A percentile compares a stretch with the other conserved stretches of the same genome.
Evolutionary conservation across 2,113 vertebrate species (phyloP).

Genomic region (Rhea pennata): DNA sequence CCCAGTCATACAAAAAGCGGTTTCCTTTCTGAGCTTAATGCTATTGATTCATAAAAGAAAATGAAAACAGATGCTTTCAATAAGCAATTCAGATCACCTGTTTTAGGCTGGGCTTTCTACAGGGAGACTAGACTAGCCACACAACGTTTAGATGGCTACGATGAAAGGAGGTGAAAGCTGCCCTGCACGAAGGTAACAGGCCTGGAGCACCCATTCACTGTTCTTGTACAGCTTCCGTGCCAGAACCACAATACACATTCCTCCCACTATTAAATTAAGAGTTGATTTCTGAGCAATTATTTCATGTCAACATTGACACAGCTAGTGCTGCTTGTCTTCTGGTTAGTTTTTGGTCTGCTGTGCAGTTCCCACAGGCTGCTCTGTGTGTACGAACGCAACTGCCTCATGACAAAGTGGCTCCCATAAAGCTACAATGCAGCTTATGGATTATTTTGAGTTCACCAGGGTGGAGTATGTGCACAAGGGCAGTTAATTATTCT

Average conservation of each 20-base stretch:
- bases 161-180: background rate
- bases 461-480: background rate
- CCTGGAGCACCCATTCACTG: background rate
- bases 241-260: background rate
- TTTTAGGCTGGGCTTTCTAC: background rate
- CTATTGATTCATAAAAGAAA: no score
- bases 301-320: background rate
- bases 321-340: background rate
- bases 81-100: background rate
- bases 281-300: background rate
- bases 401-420: accelerated
- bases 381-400: background rate
- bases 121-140: background rate
- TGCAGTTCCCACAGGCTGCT: background rate
- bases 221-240: background rate
- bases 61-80: background rate
- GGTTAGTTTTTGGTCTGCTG: background rate
- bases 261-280: background rate
- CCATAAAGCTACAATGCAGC: background rate
- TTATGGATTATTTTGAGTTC: background rate
- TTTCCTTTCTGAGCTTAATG: background rate
- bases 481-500: background rate
- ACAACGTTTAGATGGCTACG: background rate
- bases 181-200: background rate
- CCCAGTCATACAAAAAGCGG: background rate